Evolutionary conservation across 2,888 invertebrate genomes (phyloP).

Genomic region (Phymatocera aterrima): DNA sequence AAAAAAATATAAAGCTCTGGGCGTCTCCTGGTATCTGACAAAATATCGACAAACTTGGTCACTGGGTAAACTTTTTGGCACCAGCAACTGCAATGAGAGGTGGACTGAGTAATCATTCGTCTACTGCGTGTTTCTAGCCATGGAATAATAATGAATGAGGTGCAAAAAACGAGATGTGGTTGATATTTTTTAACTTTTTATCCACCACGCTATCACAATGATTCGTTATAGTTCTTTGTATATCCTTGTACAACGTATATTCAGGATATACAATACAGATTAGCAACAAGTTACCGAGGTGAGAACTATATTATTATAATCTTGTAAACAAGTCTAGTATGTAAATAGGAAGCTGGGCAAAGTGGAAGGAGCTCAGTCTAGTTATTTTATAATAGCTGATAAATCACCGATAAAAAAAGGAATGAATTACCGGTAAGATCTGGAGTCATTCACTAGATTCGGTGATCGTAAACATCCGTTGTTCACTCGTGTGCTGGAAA

Average conservation of each 20-base stretch:
- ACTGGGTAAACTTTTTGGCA: background rate
- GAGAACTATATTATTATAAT: background rate
- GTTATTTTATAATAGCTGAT: background rate
- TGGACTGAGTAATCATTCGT: background rate
- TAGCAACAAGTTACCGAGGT: background rate
- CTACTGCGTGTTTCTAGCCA: background rate
- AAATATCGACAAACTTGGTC: conserved; percentile 7
- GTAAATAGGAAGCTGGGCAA: background rate
- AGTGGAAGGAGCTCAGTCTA: background rate
- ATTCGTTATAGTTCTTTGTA: background rate
- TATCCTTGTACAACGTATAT: background rate
- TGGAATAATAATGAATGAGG: background rate
- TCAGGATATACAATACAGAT: background rate
- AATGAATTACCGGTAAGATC: background rate
- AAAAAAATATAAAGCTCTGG: too few species aligned
- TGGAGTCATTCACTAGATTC: background rate
- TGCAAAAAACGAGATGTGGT: background rate
- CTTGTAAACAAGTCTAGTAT: background rate
- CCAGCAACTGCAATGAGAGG: background rate
- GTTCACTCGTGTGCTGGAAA: too few species aligned
- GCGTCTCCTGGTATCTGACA: too few species aligned
- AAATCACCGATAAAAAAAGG: too few species aligned
- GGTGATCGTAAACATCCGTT: too few species aligned
- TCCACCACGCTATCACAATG: background rate
- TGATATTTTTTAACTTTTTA: background rate